Base-by-base conservation (phyloP, 2,113 vertebrate genomes). In the Cephalopterus ornatus region DNA sequence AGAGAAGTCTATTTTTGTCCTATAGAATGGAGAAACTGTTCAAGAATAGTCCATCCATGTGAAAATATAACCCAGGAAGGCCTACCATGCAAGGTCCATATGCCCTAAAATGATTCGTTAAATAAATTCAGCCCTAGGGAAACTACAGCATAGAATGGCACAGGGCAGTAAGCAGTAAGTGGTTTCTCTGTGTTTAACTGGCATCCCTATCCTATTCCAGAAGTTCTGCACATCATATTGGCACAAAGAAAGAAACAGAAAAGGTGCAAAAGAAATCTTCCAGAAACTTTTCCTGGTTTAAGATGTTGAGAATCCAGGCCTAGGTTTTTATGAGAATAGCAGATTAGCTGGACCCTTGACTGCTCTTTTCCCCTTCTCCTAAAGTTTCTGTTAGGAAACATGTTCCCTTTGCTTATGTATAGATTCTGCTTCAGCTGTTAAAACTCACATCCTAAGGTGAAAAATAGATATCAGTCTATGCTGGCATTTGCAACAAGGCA, bases 381-480 rank as follows among this genome's bases (percentile, higher is more conserved):
- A 33, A 84, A 71, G 19, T 88, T 94, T 91, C 65, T 93, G 5
- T 70, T 83, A 84, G 55, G 55, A 94, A 94, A 62, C 35, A 1
- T 63, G 12, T 55, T 92, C 24, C 32, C 44, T 55, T 77, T 80
- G 32, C 52, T 91, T n/a, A n/a, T 5, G 1, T 65, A 56, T 5
- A 44, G 55, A 63, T 92, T 92, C 88, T 93, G 6, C 52, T 95
- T 94, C 61, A 75, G 20, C 72, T 89, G 44, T 81, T 88, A 86
- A 92, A 93, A 68, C 15, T 92, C 7, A 1, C 32, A 76, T 86
- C 63, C 15, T 66, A 77, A 86, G 67, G 50, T 91, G 90, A 89
- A 96, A 93, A 94, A 81, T 86, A 93, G 86, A 88, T 86, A 72
- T 68, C 76, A 84, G 26, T 44, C 56, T 67, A 14, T 37, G 26